A percentile compares a stretch with the other conserved stretches of the same genome.
These are phyloP conservation scores for Tineola bisselliella DNA, from an alignment of 2,888 invertebrate species.

Conservation along the genomic window DNA sequence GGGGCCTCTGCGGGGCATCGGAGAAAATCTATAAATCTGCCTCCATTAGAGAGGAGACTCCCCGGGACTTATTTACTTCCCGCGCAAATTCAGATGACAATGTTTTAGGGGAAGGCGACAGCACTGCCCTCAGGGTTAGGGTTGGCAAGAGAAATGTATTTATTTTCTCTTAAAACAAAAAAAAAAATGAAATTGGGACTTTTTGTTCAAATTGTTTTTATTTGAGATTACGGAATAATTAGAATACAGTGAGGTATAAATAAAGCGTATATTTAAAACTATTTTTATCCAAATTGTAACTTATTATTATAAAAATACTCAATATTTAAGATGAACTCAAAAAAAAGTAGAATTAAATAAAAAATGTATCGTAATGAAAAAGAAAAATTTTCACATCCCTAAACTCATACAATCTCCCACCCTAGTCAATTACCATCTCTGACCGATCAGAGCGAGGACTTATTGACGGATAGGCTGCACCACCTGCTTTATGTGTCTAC, in stretches of 20 bases:
- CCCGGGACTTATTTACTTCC: slow-evolving; percentile 67
- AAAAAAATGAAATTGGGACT: not conserved
- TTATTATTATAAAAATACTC: no score
- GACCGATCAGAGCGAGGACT: slow-evolving; percentile 53
- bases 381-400: slow-evolving; percentile 35
- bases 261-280: no score
- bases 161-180: not conserved
- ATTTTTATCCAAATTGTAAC: no score
- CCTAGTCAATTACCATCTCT: slow-evolving; percentile 64
- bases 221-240: no score
- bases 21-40: slow-evolving; percentile 68
- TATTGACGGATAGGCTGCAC: slow-evolving; percentile 48
- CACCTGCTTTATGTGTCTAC: slow-evolving; percentile 7
- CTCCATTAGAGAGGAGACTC: slow-evolving; percentile 60
- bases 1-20: slow-evolving; percentile 54
- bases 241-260: no score
- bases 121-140: slow-evolving; percentile 51
- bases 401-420: slow-evolving; percentile 32
- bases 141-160: slow-evolving; percentile 26
- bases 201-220: not conserved
- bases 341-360: no score
- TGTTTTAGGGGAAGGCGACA: slow-evolving; percentile 66
- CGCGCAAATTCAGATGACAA: slow-evolving; percentile 69
- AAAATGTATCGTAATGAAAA: not conserved
- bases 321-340: no score